Evolutionary conservation across 2,113 vertebrate species (phyloP).

Genomic region (Podarcis raffonei): DNA sequence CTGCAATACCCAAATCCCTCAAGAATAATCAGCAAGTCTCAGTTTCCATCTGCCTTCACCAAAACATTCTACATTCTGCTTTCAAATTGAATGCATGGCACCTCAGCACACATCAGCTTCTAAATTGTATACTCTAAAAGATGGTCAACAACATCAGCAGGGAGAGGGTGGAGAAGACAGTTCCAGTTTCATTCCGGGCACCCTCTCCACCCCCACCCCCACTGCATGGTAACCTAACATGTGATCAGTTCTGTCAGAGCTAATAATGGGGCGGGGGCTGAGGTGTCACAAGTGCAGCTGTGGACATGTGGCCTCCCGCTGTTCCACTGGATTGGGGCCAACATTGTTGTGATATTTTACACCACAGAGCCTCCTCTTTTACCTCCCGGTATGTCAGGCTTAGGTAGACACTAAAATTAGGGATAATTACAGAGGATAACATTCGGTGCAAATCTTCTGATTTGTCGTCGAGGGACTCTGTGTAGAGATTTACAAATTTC

Average conservation of each 20-base stretch:
- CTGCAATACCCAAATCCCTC: not conserved
- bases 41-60: not conserved
- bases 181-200: not conserved
- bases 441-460: not conserved
- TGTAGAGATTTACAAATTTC: not conserved
- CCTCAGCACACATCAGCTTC: not conserved
- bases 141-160: not conserved
- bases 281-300: not conserved
- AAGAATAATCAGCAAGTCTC: not conserved
- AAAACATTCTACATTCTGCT: not conserved
- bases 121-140: not conserved
- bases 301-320: not conserved
- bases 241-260: not conserved
- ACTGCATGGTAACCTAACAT: not conserved
- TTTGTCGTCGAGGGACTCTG: not conserved
- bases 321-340: not conserved
- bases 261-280: not conserved
- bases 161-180: not conserved
- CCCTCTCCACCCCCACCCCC: not conserved
- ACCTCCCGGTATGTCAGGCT: not conserved
- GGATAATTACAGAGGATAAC: not conserved
- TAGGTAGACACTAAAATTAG: slow-evolving; percentile 3
- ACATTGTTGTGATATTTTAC: slow-evolving; percentile 5
- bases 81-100: no score
- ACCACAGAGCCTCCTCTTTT: not conserved